Evolutionary conservation across 1,140 invertebrate species (phyloP).

Genomic region (Lethrus apterus): DNA sequence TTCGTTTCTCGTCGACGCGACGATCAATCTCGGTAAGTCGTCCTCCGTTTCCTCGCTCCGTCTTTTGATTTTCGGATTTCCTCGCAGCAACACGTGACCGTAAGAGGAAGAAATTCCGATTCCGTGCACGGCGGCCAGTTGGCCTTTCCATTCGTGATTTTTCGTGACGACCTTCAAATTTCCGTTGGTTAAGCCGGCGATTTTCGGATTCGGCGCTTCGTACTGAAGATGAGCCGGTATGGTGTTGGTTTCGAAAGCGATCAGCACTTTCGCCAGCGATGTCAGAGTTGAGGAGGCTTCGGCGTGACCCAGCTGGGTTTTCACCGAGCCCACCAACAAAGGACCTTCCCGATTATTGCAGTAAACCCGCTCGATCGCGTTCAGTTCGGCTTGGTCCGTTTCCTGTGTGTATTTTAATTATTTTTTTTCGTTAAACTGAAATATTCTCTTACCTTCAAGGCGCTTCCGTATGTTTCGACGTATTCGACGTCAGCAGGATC

Average conservation of each 20-base stretch:
- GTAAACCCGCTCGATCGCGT: conserved; percentile 49
- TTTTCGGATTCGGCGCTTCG: conserved; percentile 56
- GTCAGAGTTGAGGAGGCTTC: conserved; percentile 58
- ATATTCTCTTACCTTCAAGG: conserved; percentile 33
- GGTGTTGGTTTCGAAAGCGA: conserved; percentile 59
- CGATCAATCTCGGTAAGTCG: conserved; percentile 51
- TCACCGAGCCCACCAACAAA: conserved; percentile 67
- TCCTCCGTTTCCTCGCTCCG: conserved; percentile 41
- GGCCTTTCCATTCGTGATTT: conserved; percentile 54
- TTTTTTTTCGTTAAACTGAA: not conserved
- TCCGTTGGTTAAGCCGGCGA: conserved; percentile 59
- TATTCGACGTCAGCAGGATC: conserved; percentile 57
- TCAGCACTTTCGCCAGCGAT: conserved; percentile 45
- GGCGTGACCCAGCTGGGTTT: conserved; percentile 71
- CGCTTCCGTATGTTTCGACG: conserved; percentile 65
- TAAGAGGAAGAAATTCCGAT: conserved; percentile 57
- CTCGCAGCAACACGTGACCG: conserved; percentile 61
- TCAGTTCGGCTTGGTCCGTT: conserved; percentile 34
- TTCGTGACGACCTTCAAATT: conserved; percentile 55
- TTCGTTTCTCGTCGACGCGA: conserved; percentile 60
- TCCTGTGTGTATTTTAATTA: no score
- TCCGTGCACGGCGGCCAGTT: conserved; percentile 49
- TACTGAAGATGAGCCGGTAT: conserved; percentile 72
- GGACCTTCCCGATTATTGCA: conserved; percentile 47
- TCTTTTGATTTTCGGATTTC: conserved; percentile 43